Evolutionary conservation across 2,888 invertebrate species (phyloP), one percentile per base, ranked within the genome.

Genomic region (Theretra japonica): DNA sequence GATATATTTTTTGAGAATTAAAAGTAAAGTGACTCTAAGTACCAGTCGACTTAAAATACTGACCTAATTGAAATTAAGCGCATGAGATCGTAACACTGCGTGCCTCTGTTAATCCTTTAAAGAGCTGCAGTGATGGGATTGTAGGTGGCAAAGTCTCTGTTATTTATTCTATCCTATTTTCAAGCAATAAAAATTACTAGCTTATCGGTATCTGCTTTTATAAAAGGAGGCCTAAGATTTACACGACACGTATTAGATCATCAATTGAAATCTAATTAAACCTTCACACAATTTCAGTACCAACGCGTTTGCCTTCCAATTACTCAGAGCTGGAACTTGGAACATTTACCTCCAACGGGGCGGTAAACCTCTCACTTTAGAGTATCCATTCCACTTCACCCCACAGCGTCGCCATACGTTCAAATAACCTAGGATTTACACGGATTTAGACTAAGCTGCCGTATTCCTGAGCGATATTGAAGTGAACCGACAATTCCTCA

Each of bases 311-410:
- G 62, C 48, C 23, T 23, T 48, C 23, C 65, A 65, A 48, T 65
- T 65, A 65, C 65, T 65, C 48, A 65, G 62, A 62, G 48, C 41
- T 48, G 17, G 65, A 65, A 48, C 41, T 23, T 25, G 21, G 65
- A 41, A 6, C 65, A 23, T 48, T 65, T 65, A 65, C 15, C 48
- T 48, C 65, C 48, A 17, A 23, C 48, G 65, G 62, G 17, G 65
- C 23, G 48, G 65, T 65, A 65, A 65, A 65, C 48, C 65, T 65
- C 48, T 65, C 48, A 65, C 65, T 65, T 65, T 65, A 65, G 65
- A 65, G 41, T 41, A 65, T 65, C 65, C 48, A 48, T 65, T 48
- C 48, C 48, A 41, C 48, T 23, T 41, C 65, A 65, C 65, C 23
- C 62, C 21, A 48, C 5, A 17, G 17, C 41, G 17, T 23, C 65